These are phyloP conservation scores for Agrochola macilenta DNA, from an alignment of 2,888 invertebrate species.

Conservation along the genomic window DNA sequence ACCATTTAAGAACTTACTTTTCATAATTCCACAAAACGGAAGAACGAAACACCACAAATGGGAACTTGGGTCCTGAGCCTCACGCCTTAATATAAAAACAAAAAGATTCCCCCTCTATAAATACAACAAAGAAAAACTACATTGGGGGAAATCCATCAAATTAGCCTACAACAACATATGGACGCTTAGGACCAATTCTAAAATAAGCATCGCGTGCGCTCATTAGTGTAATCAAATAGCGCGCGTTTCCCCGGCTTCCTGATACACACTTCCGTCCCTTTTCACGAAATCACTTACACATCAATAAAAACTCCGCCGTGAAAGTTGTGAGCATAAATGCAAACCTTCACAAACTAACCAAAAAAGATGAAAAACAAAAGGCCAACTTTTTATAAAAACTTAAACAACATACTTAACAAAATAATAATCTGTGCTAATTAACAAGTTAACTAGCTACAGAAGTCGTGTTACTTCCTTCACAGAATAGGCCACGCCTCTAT, in stretches of 20 bases:
- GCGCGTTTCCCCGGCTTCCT: too few species aligned
- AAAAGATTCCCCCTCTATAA: too few species aligned
- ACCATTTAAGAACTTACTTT: background rate
- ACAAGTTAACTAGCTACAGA: background rate
- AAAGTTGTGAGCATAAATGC: background rate
- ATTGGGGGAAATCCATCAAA: too few species aligned
- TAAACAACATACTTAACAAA: background rate
- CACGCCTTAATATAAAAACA: background rate
- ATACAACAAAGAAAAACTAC: background rate
- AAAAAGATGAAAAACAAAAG: background rate
- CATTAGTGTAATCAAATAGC: too few species aligned
- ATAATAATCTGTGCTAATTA: background rate
- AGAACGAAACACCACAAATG: background rate
- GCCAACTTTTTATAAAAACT: background rate
- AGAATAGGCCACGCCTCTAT: conserved; percentile 51
- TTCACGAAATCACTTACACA: too few species aligned
- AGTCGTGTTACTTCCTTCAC: conserved; percentile 21
- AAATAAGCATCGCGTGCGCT: too few species aligned
- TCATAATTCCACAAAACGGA: background rate
- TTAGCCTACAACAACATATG: too few species aligned
- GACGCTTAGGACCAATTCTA: too few species aligned
- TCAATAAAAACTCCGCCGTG: background rate
- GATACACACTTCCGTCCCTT: too few species aligned
- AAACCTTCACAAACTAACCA: background rate
- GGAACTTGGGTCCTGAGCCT: background rate